Evolutionary conservation across 2,888 invertebrate species (phyloP).

Genomic region (Eueremaeus valkanovi): DNA sequence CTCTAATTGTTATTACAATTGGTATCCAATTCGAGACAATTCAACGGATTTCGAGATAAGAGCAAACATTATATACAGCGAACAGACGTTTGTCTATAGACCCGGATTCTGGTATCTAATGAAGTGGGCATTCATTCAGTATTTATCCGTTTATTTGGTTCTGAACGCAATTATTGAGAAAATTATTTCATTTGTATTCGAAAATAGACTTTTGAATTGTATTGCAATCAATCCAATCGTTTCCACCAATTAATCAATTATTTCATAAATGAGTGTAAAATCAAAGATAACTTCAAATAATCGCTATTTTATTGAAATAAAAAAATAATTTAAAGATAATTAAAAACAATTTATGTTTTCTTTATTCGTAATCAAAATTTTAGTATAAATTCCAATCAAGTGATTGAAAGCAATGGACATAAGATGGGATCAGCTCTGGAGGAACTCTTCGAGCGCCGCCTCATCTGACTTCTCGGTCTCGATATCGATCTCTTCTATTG

Average conservation of each 20-base stretch:
- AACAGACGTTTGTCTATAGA: conserved; percentile 40
- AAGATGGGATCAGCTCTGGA: background rate
- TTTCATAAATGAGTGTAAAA: conserved; percentile 1
- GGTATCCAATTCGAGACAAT: background rate
- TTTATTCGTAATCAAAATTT: background rate
- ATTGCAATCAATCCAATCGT: background rate
- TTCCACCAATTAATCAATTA: too few relatives aligned
- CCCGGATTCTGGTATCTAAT: conserved; percentile 42
- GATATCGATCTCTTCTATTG: conserved; percentile 34
- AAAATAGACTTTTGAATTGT: conserved; percentile 18
- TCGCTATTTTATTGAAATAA: background rate
- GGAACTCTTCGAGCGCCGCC: conserved; percentile 26
- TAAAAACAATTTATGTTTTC: background rate
- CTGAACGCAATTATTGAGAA: conserved; percentile 23
- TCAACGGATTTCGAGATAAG: conserved; percentile 6
- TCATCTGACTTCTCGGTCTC: conserved; percentile 34
- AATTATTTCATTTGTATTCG: conserved; percentile 22
- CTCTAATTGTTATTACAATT: conserved; percentile 1
- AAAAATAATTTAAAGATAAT: too few relatives aligned
- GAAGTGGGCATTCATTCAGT: conserved; percentile 44
- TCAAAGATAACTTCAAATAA: background rate
- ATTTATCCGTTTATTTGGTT: conserved; percentile 38
- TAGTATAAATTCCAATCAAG: background rate
- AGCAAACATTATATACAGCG: conserved; percentile 28
- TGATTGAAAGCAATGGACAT: background rate